A percentile compares a stretch with the other conserved stretches of the same genome.
These are phyloP conservation scores for Mormyrus iriodes DNA, from an alignment of 2,113 vertebrate genomes.

Conservation along the genomic window DNA sequence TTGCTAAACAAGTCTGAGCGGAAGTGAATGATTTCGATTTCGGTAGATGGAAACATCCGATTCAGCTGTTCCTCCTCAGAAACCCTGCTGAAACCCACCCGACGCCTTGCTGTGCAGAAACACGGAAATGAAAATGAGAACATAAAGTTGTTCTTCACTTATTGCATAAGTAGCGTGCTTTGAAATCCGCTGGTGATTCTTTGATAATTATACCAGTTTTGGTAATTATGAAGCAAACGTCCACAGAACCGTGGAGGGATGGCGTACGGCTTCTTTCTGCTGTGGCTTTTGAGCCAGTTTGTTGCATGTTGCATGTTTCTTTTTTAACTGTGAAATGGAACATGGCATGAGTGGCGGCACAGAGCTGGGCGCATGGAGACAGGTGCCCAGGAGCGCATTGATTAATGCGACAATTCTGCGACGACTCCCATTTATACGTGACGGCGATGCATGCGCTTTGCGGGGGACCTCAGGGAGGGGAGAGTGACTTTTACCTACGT, in stretches of 20 bases:
- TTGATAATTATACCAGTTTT: neutral
- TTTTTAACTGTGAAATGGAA: neutral
- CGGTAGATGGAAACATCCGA: neutral
- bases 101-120: neutral
- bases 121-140: conserved; percentile 66
- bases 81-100: neutral
- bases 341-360: neutral
- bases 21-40: neutral
- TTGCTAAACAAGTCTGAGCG: neutral
- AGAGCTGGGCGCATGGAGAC: neutral
- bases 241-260: neutral
- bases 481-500: neutral
- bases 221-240: neutral
- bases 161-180: neutral
- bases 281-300: neutral
- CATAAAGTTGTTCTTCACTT: neutral
- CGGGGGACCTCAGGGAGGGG: neutral
- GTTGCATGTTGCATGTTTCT: neutral
- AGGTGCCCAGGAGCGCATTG: neutral
- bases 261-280: neutral
- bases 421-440: conserved; percentile 12
- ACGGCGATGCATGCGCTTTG: neutral
- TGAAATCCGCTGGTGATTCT: neutral
- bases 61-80: neutral
- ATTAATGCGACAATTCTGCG: neutral